Conservation (phyloP, 2,113 vertebrate species). For the Nematolebias whitei region DNA sequence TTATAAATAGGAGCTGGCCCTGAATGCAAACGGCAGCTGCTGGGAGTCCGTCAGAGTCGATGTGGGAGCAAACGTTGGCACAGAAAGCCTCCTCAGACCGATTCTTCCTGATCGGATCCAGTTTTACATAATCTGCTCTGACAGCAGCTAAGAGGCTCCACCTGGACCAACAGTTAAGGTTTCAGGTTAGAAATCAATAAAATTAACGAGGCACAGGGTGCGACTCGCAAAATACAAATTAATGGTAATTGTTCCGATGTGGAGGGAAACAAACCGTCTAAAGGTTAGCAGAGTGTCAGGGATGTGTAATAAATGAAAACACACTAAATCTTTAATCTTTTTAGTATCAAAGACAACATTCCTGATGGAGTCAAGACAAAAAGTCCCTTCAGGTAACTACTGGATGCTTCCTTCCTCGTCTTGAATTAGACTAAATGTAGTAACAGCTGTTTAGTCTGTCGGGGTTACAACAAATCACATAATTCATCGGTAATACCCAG, state of each 20-base stretch:
- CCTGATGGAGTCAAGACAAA: background rate
- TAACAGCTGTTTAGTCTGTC: too few species aligned
- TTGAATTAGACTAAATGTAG: background rate
- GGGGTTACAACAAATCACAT: too few species aligned
- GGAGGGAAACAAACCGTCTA: too few species aligned
- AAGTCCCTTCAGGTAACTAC: background rate
- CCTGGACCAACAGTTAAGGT: slow-evolving; percentile 20
- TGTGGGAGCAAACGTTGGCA: slow-evolving; percentile 13
- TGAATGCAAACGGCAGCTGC: slow-evolving; percentile 66
- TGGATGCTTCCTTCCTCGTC: background rate
- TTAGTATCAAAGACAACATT: background rate
- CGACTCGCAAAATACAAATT: background rate
- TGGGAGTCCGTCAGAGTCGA: slow-evolving; percentile 63
- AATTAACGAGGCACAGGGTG: background rate
- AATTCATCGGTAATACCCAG: too few species aligned
- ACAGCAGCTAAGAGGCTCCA: slow-evolving; percentile 21
- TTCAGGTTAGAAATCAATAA: background rate
- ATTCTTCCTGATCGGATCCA: background rate
- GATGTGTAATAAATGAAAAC: too few species aligned
- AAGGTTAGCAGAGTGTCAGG: too few species aligned
- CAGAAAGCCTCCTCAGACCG: slow-evolving; percentile 34
- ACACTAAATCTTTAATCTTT: too few species aligned
- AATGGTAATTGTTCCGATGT: background rate
- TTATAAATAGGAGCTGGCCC: slow-evolving; percentile 52
- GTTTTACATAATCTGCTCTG: background rate